These are phyloP conservation scores for Thelaira solivaga DNA, from an alignment of 2,888 invertebrate genomes.

Conservation along the genomic window DNA sequence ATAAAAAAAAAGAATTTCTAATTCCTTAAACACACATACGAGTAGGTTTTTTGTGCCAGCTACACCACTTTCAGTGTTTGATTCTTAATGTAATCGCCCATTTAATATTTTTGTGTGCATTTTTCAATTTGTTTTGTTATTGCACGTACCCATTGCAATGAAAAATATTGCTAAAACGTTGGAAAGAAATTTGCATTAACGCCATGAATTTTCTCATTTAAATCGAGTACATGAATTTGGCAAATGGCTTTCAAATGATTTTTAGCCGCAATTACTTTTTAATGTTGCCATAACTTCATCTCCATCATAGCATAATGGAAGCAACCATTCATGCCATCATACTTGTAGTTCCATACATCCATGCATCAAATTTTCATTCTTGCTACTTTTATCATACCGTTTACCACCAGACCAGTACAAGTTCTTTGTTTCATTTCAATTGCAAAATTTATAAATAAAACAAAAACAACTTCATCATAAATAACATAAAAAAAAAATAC, in stretches of 20 bases:
- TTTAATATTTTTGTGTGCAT: conserved; percentile 33
- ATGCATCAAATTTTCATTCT: conserved; percentile 20
- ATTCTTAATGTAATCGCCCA: conserved; percentile 38
- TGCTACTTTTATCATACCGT: neutral
- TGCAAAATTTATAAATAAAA: conserved; percentile 24
- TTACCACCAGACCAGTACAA: neutral
- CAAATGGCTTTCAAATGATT: conserved; percentile 61
- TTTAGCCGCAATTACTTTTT: conserved; percentile 60
- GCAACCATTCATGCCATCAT: conserved; percentile 1
- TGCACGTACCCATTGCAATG: conserved; percentile 44
- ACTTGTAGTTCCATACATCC: conserved; percentile 6
- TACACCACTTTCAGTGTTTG: neutral
- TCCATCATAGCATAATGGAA: neutral
- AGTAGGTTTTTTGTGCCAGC: neutral
- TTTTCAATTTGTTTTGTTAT: conserved; percentile 36
- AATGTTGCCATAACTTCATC: conserved; percentile 43
- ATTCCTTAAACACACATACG: neutral
- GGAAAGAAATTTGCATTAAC: conserved; percentile 26
- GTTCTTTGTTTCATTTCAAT: conserved; percentile 29
- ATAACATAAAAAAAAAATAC: neutral
- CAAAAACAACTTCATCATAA: conserved; percentile 15
- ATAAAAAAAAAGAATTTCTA: too few relatives aligned
- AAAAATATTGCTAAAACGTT: conserved; percentile 25
- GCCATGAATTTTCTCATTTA: conserved; percentile 46
- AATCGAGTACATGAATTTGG: conserved; percentile 54